These are phyloP conservation scores for Agapornis canus DNA, from an alignment of 2,797 vertebrate species.

Conservation along the genomic window DNA sequence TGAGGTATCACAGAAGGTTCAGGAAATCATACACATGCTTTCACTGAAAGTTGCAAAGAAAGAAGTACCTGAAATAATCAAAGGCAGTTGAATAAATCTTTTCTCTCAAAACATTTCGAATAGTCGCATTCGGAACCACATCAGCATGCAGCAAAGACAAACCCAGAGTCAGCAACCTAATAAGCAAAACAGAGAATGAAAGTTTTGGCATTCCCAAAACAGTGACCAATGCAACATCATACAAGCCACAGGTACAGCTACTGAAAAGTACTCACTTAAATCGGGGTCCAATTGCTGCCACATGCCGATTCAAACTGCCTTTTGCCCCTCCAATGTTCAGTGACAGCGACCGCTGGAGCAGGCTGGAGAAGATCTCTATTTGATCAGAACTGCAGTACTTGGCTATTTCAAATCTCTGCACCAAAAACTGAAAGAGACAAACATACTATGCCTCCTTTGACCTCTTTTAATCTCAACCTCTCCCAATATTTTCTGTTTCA, in stretches of 20 bases:
- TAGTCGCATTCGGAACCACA: slow-evolving; percentile 93
- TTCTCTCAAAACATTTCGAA: slow-evolving; percentile 92
- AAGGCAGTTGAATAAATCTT: slow-evolving; percentile 98
- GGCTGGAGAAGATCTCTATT: slow-evolving; percentile 94
- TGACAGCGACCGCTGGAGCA: slow-evolving; percentile 92
- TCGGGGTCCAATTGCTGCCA: slow-evolving; percentile 93
- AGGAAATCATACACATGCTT: background rate
- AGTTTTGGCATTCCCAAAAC: background rate
- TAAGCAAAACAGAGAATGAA: background rate
- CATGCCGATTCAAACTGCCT: slow-evolving; percentile 91
- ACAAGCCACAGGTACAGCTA: background rate
- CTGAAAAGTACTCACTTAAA: slow-evolving; percentile 84
- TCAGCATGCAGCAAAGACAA: slow-evolving; percentile 93
- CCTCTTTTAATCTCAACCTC: background rate
- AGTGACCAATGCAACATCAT: background rate
- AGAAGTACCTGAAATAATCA: slow-evolving; percentile 93
- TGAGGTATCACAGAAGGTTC: background rate
- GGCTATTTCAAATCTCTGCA: slow-evolving; percentile 96
- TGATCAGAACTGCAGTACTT: slow-evolving; percentile 98
- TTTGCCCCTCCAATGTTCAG: slow-evolving; percentile 88
- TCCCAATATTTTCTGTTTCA: background rate
- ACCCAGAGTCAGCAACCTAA: slow-evolving; percentile 90
- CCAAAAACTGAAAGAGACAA: slow-evolving; percentile 84
- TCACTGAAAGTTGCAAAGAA: background rate
- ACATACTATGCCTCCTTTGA: background rate